Conservation (phyloP, 2,888 invertebrate species). For the Microplitis deprimator region DNA sequence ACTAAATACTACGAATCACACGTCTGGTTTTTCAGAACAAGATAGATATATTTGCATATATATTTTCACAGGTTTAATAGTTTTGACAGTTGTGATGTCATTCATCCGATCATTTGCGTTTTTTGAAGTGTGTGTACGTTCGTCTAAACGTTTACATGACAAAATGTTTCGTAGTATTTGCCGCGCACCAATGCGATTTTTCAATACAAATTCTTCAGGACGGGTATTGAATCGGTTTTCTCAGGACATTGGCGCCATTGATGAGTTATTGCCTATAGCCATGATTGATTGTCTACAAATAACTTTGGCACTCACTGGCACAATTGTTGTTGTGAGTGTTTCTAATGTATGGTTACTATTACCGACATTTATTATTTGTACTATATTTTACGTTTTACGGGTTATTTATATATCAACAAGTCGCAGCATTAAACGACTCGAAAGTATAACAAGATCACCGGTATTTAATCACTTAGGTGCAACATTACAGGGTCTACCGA, state of each 20-base stretch:
- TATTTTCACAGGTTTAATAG: conserved; percentile 73
- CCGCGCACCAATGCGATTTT: conserved; percentile 87
- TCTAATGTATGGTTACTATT: conserved; percentile 83
- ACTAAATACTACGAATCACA: background rate
- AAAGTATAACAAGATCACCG: conserved; percentile 90
- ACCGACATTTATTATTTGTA: conserved; percentile 80
- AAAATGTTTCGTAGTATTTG: conserved; percentile 88
- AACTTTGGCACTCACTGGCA: conserved; percentile 85
- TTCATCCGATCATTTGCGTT: conserved; percentile 73
- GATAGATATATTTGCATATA: conserved; percentile 72
- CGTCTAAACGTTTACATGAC: conserved; percentile 85
- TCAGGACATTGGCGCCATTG: conserved; percentile 86
- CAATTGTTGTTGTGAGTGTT: conserved; percentile 83
- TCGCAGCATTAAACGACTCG: conserved; percentile 84
- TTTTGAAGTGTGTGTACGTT: conserved; percentile 81
- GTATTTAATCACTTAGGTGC: conserved; percentile 95
- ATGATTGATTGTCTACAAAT: conserved; percentile 81
- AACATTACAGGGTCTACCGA: conserved; percentile 89
- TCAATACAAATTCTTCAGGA: conserved; percentile 88
- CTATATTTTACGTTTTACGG: conserved; percentile 83
- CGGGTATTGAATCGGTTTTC: conserved; percentile 90
- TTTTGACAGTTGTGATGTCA: conserved; percentile 69
- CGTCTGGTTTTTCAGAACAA: conserved; percentile 29
- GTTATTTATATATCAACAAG: conserved; percentile 85
- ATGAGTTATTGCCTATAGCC: conserved; percentile 77